Conservation (phyloP, 2,797 vertebrate species). For the Cetoscarus ocellatus region DNA sequence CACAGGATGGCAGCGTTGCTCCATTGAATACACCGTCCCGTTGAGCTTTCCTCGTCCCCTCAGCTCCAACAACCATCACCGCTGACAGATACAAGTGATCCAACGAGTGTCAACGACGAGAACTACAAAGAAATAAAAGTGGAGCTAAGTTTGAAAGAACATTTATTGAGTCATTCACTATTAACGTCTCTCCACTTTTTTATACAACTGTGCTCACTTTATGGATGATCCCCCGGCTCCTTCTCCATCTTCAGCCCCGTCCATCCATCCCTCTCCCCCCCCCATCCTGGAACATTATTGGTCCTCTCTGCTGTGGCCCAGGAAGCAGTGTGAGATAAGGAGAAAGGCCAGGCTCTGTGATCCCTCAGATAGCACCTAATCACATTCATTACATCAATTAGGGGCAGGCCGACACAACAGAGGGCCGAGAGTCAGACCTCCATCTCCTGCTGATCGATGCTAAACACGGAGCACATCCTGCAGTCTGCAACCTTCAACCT, state of each 20-base stretch:
- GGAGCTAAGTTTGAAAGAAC: not conserved
- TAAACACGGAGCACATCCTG: conserved; percentile 63
- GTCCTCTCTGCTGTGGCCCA: conserved; percentile 66
- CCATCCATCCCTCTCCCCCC: conserved; percentile 36
- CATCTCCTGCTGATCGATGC: conserved; percentile 74
- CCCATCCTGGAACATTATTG: conserved; percentile 72
- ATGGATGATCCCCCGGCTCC: conserved; percentile 1
- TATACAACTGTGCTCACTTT: conserved; percentile 2
- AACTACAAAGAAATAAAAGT: not conserved
- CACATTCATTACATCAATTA: conserved; percentile 88
- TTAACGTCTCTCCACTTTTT: not conserved
- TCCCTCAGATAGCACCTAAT: conserved; percentile 85
- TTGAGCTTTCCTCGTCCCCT: not conserved
- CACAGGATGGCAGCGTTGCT: conserved; percentile 73
- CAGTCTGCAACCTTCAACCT: conserved; percentile 38
- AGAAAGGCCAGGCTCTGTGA: conserved; percentile 71
- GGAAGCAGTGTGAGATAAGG: conserved; percentile 83
- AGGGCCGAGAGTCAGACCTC: conserved; percentile 63
- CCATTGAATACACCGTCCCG: conserved; percentile 9
- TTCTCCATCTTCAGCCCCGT: conserved; percentile 43
- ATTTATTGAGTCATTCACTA: not conserved
- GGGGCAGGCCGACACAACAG: conserved; percentile 67
- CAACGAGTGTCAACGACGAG: not conserved
- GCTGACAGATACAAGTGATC: not conserved
- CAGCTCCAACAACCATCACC: not conserved